Evolutionary conservation across 2,797 vertebrate species (phyloP).

Genomic region (Enteromius thamalakanensis): DNA sequence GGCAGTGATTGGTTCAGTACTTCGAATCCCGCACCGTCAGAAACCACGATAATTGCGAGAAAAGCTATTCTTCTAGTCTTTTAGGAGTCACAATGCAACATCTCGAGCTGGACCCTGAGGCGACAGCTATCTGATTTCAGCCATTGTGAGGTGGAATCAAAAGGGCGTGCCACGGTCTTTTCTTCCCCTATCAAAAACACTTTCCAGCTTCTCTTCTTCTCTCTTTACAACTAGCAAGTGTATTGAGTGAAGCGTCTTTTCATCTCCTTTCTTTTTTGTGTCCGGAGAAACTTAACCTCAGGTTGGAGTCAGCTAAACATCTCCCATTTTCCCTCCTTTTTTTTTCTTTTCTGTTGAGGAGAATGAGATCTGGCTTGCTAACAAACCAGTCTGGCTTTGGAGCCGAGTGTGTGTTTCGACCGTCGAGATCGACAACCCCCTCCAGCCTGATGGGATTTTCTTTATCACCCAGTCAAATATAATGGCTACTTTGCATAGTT

Average conservation of each 20-base stretch:
- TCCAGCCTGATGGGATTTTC: constrained; percentile 26
- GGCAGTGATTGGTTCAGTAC: background rate
- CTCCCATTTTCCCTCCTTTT: constrained; percentile 36
- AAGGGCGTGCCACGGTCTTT: constrained; percentile 78
- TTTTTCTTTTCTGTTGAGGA: constrained; percentile 7
- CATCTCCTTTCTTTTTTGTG: constrained; percentile 49
- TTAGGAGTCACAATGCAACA: constrained; percentile 70
- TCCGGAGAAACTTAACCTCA: constrained; percentile 56
- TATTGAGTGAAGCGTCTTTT: constrained; percentile 67
- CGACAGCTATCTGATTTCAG: constrained; percentile 72
- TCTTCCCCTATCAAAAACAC: constrained; percentile 77
- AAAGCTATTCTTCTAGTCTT: constrained; percentile 66
- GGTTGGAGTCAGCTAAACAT: constrained; percentile 60
- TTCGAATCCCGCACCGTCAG: background rate
- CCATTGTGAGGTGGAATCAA: constrained; percentile 73
- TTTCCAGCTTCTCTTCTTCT: constrained; percentile 72
- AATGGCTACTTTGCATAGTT: constrained; percentile 15
- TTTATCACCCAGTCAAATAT: constrained; percentile 21
- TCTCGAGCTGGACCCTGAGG: constrained; percentile 60
- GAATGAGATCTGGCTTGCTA: constrained; percentile 6
- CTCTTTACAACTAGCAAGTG: constrained; percentile 67
- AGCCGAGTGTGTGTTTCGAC: constrained; percentile 14
- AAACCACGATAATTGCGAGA: constrained; percentile 60
- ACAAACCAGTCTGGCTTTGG: constrained; percentile 25
- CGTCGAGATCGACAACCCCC: background rate